Conservation (phyloP, 1,140 invertebrate genomes). For the Bombus balteatus region DNA sequence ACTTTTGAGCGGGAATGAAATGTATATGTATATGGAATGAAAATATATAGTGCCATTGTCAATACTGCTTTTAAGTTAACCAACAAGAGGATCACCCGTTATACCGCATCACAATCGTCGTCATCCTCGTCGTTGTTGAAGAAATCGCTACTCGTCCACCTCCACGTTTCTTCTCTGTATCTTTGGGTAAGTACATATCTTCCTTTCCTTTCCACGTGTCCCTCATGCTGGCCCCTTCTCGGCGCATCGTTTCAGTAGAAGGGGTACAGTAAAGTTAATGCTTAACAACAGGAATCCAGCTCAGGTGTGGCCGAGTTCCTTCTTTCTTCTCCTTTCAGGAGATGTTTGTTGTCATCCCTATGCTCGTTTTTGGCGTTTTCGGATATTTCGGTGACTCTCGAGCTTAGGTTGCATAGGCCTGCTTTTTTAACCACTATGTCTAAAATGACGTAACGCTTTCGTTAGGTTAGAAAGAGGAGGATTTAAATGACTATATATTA, state of each 20-base stretch:
- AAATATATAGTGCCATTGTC: no score
- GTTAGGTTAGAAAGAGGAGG: not conserved
- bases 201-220: not conserved
- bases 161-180: constrained; percentile 2
- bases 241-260: not conserved
- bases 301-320: constrained; percentile 42
- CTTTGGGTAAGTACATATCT: not conserved
- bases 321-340: constrained; percentile 6
- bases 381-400: not conserved
- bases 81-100: not conserved
- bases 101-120: not conserved
- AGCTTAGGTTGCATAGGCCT: not conserved
- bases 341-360: not conserved
- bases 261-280: not conserved
- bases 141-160: constrained; percentile 38
- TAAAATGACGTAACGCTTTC: not conserved
- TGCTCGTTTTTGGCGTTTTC: not conserved
- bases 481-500: not conserved
- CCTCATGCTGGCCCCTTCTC: not conserved
- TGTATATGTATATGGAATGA: no score
- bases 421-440: not conserved
- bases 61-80: no score
- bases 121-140: constrained; percentile 26
- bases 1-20: no score
- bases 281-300: constrained; percentile 34